phyloP scores from a whole-genome alignment of 2,113 vertebrate genomes.

The Pseudopipra pipra region DNA sequence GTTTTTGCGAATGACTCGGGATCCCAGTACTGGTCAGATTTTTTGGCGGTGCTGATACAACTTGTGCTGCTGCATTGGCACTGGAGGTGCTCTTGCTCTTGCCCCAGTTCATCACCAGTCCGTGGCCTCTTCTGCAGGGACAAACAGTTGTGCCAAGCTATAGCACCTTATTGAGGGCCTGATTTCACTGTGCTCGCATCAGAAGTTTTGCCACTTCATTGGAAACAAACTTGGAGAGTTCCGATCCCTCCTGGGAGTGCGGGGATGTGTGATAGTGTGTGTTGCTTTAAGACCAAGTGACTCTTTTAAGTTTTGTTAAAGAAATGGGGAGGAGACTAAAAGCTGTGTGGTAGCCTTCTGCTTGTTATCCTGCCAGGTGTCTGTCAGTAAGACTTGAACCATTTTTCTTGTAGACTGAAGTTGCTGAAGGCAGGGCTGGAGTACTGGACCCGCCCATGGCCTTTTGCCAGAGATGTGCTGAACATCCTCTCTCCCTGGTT shows the following conservation, averaged over 20 bases:
- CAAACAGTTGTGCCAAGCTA: neutral
- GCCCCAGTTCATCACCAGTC: neutral
- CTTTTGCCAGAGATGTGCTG: neutral
- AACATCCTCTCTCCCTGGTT: neutral
- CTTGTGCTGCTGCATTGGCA: neutral
- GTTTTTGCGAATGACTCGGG: neutral
- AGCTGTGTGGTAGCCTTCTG: neutral
- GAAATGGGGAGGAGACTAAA: neutral
- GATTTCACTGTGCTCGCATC: slow-evolving; percentile 13
- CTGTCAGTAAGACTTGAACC: neutral
- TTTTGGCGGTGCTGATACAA: neutral
- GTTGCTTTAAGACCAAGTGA: neutral
- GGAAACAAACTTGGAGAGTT: neutral
- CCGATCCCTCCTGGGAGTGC: neutral
- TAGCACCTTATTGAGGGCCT: neutral
- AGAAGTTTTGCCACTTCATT: neutral
- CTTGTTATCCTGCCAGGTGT: neutral
- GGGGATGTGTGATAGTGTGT: neutral
- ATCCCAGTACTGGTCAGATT: neutral
- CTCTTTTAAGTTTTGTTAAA: neutral
- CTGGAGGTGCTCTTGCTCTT: neutral
- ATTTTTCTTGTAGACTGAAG: neutral
- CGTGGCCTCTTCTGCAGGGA: slow-evolving; percentile 3
- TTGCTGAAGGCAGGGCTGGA: neutral
- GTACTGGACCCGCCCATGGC: neutral